Evolutionary conservation across 2,113 vertebrate genomes (phyloP), one percentile per base, ranked within the genome.

Genomic region (Entelurus aequoreus): DNA sequence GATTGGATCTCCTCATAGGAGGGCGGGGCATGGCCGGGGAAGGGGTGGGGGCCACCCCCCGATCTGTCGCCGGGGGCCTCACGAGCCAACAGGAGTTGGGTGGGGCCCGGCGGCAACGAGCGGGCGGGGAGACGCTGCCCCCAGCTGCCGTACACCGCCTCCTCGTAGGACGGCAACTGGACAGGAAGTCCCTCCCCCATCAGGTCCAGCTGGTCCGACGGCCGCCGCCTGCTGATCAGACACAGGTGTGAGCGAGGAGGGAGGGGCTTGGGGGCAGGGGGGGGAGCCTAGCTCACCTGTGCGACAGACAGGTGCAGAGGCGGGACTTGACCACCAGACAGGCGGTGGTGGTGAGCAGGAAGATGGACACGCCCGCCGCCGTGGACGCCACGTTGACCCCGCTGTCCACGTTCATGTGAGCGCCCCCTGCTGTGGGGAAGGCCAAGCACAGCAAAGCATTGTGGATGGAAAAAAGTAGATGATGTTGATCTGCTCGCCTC

Each of bases 191-290:
- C 82, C 13, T 89, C 89, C 50, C 78, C 80, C 80, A 85, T 84
- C 74, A 90, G 83, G 76, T 90, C 90, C 78, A 89, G 50, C 76
- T 92, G 90, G 79, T 92, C 90, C 2, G 90, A 90, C 21, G 87
- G 82, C 12, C 88, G 81, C 1, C 90, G 86, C 63, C 76, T 86
- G 79, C 52, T 4, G 19, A 63, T 8, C 14, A 12, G 16, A 28
- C 4, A 14, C 11, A 35, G 13, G 13, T 6, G 15, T 42, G 14
- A 42, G 54, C 37, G 11, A 8, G 37, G 7, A 9, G 8, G 40
- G 40, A 9, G 42, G 3, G 10, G 11, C 10, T 8, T 8, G 42
- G 10, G 42, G 42, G 42, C 42, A 42, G 5, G 19, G 54, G 15
- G 10, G 8, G 19, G 10, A 2, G 28, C 28, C 28, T 28, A 5